These are phyloP conservation scores for Terrapene triunguis DNA, from an alignment of 2,113 vertebrate genomes.

Conservation along the genomic window DNA sequence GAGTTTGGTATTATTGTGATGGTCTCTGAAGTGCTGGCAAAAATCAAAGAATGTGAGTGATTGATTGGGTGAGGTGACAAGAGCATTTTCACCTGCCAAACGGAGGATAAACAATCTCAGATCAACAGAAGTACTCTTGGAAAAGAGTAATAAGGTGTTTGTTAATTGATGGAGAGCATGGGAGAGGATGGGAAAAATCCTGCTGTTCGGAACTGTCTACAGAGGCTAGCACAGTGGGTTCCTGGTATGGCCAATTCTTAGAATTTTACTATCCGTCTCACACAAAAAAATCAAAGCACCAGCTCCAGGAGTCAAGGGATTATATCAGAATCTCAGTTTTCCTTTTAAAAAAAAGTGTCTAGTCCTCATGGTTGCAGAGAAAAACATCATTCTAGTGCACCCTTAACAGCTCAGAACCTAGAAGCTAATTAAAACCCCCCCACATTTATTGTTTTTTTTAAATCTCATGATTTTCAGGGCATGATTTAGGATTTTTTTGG, in stretches of 20 bases:
- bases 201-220: not conserved
- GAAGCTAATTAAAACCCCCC: not conserved
- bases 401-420: not conserved
- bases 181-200: not conserved
- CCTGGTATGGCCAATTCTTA: not conserved
- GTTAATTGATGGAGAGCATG: not conserved
- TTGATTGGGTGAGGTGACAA: not conserved
- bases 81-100: not conserved
- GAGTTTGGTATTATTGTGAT: not conserved
- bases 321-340: not conserved
- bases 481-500: not conserved
- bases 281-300: not conserved
- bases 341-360: not conserved
- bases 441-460: not conserved
- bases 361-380: not conserved
- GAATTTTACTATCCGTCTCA: not conserved
- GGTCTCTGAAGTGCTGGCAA: not conserved
- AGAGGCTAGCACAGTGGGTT: not conserved
- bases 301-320: not conserved
- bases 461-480: not conserved
- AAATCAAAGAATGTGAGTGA: rapidly evolving
- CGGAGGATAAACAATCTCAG: not conserved
- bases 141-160: not conserved
- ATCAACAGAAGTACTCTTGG: not conserved
- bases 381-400: not conserved